These are phyloP conservation scores for Cottoperca gobio DNA, from an alignment of 2,797 vertebrate genomes.

Conservation along the genomic window DNA sequence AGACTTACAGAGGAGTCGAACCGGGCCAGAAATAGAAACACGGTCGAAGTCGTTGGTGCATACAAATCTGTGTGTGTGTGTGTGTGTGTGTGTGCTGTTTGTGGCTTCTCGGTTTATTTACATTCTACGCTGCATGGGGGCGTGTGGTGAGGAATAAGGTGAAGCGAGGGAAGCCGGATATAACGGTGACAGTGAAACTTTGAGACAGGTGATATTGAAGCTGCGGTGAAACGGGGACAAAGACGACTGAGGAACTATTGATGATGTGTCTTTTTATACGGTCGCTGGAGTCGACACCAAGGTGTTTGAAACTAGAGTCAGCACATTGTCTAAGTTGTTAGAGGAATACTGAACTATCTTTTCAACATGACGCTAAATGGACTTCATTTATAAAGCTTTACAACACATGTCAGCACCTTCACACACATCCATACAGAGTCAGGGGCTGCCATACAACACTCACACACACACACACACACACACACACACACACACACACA, in stretches of 20 bases:
- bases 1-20: constrained; percentile 66
- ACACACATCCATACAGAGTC: no score
- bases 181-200: constrained; percentile 38
- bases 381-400: no score
- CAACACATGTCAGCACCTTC: no score
- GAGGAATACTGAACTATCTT: not conserved
- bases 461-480: no score
- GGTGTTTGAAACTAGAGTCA: not conserved
- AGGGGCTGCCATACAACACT: no score
- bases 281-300: not conserved
- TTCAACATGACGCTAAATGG: no score
- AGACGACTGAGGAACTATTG: constrained; percentile 7
- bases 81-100: constrained; percentile 17
- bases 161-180: constrained; percentile 54
- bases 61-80: constrained; percentile 51
- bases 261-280: not conserved
- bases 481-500: no score
- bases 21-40: constrained; percentile 64
- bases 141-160: constrained; percentile 44
- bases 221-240: constrained; percentile 6
- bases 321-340: not conserved
- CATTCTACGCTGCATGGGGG: constrained; percentile 58
- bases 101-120: constrained; percentile 65
- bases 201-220: constrained; percentile 32
- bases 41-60: constrained; percentile 51